Base-by-base conservation (phyloP, 2,113 vertebrate species). In the Chloroceryle aenea region DNA sequence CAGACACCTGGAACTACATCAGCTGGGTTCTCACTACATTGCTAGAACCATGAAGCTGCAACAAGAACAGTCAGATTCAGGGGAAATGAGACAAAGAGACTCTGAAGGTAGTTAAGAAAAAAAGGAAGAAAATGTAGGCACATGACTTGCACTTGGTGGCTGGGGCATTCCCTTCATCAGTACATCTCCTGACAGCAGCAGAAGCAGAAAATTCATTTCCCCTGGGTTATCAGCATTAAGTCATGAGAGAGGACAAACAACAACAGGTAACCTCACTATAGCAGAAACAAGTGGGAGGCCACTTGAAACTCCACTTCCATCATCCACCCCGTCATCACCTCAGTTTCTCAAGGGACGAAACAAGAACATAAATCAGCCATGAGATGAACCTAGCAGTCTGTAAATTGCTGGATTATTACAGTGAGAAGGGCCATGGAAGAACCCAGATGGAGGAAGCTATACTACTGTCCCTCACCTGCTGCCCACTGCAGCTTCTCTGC, bases 1-100 rank as follows among this genome's bases (percentile, higher is more conserved):
- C 67, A 90, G 29, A 56, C 40, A 34, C 6, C 15, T 59, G 32
- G 42, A 93, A 59, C 68, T 25, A 45, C 15, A 55, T 23, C 52
- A 78, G 32, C 32, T 48, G n/a, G 4, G 25, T 64, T 36, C 36
- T 83, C 29, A 14, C 32, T 45, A 45, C 0, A 0, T 32, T 79
- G 36, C 50, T 48, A 75, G 32, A 84, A 50, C 38, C 32, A 69
- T 4, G 38, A 43, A 94, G 32, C 22, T 81, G 34, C 23, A 87
- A 26, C 32, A 82, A 78, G 43, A 78, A 22, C 52, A 83, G 34
- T 34, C 45, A 36, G 22, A 73, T 73, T 59, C 64, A 61, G 62
- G 72, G 32, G n/a, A 87, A 87, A 86, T 9, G 18, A 48, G 40
- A 79, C 25, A 42, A 67, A 56, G 26, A 4, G 5, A 25, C 18